Percentiles rank a stretch among this genome's conserved stretches.
phyloP scores from a whole-genome alignment of 2,888 invertebrate species.

The Oegoconia quadripuncta region DNA sequence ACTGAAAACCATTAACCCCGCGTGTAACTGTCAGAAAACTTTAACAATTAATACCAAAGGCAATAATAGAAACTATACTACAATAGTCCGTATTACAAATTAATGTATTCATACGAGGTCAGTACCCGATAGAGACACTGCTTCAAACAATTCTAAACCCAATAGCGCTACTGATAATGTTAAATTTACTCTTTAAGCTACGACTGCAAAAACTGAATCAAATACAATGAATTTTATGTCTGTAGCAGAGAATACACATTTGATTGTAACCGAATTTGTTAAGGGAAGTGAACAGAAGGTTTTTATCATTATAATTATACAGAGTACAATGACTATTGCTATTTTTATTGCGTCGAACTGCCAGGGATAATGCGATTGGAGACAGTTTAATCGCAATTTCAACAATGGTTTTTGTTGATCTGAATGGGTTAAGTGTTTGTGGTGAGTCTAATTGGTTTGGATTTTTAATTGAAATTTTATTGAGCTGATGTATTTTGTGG shows the following conservation, averaged over 20 bases:
- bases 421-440: not conserved
- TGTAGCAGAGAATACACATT: constrained; percentile 21
- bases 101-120: constrained; percentile 71
- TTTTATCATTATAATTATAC: constrained; percentile 45
- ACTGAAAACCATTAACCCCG: constrained; percentile 60
- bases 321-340: constrained; percentile 42
- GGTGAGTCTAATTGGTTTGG: not conserved
- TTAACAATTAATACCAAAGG: constrained; percentile 64
- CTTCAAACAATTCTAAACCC: constrained; percentile 22
- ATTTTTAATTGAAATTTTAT: too few species aligned
- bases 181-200: not conserved
- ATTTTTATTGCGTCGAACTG: constrained; percentile 47
- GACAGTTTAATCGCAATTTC: constrained; percentile 35
- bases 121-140: constrained; percentile 41
- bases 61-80: constrained; percentile 72
- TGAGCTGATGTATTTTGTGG: too few species aligned
- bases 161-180: not conserved
- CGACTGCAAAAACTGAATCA: constrained; percentile 5
- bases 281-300: constrained; percentile 30
- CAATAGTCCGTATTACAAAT: constrained; percentile 65
- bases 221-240: constrained; percentile 22
- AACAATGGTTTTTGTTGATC: not conserved
- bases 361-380: constrained; percentile 50
- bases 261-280: constrained; percentile 4
- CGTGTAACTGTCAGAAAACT: constrained; percentile 65